Base-by-base conservation (phyloP, 2,113 vertebrate genomes). In the Rhynchopsitta pachyrhyncha region DNA sequence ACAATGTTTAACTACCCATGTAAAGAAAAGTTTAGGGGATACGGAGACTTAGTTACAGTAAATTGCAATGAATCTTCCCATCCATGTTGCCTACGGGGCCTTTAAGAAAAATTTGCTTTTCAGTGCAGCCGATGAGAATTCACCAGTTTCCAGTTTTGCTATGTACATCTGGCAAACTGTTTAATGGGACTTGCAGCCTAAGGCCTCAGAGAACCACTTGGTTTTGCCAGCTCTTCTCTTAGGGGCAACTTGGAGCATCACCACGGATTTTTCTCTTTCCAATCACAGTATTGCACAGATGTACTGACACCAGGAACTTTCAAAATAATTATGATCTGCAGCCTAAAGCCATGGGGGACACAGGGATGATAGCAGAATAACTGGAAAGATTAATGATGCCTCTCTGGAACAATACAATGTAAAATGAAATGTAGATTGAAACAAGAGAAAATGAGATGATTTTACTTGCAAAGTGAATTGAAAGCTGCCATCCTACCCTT, bases 161-260 rank as follows among this genome's bases (percentile, higher is more conserved):
- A 33, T 20, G 57, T 39, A 62, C 11, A 4, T 82, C 71, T 89
- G 88, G 71, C 78, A 87, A 86, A 85, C 17, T 41, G 12, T 9
- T 94, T 93, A 73, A 70, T 9, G 46, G 22, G 42, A 47, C 50
- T 85, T 89, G 79, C 33, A 88, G 79, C 33, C 33, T 66, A 75
- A 75, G 28, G 70, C 28, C 33, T 41, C 44, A 62, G 53, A 83
- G 64, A 79, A 79, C 41, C 59, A 42, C n/a, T 79, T 52, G 10
- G 13, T 62, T 92, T 94, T 90, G 64, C 75, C 79, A 93, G 33
- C 42, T 88, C 68, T 83, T 96, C 75, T 66, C 69, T 80, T 59
- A 42, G 53, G 80, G 70, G 73, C 27, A 87, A 44, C 44, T 85
- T 59, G 37, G 11, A 46, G 59, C 39, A 95, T 47, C 39, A 57